Evolutionary conservation across 2,888 invertebrate genomes (phyloP), one percentile per base, ranked within the genome.

Genomic region (Epiperipatus broadwayi): DNA sequence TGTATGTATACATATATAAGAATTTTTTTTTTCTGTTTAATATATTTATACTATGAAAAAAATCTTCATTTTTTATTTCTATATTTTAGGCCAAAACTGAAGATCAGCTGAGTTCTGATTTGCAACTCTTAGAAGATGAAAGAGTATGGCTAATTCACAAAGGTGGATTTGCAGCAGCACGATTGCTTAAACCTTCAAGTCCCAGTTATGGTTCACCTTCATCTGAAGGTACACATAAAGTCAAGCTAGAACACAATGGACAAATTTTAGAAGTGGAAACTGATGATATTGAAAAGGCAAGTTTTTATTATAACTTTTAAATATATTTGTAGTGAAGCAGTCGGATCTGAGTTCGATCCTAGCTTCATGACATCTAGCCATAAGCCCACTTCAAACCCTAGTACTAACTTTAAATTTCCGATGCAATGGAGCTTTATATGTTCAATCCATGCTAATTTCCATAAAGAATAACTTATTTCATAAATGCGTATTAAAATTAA

Each of bases 131-230:
- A 62, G 72, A 72, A 53, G 69, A 73, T 15, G 61, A 64, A 43
- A 73, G 74, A 50, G 73, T 87, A 54, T 93, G 93, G 93, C 64
- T 93, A 51, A 75, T 89, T 39, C 91, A 93, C 63, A 74, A 83
- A 40, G 80, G 78, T 10, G 93, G 93, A 8, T 93, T 89, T 60
- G 77, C 89, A 2, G 73, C 76, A 0, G 84, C 75, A 14, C 55
- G 54, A 30, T 53, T 62, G 18, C 52, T 63, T 39, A 52, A 51
- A 43, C 41, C 48, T 20, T 19, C 20, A n/a, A 33, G 8, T 30
- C 35, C 31, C 20, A 45, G 41, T 38, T 45, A 42, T 5, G 40
- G 25, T 20, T 16, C 37, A 22, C 30, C 37, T 19, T 41, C 51
- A 5, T 53, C 56, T 5, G 59, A 60, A 45, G 61, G 61, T 36